Percentiles rank a stretch among this genome's conserved stretches.
phyloP scores from a whole-genome alignment of 2,888 invertebrate genomes.

The Oxytorus armatus region DNA sequence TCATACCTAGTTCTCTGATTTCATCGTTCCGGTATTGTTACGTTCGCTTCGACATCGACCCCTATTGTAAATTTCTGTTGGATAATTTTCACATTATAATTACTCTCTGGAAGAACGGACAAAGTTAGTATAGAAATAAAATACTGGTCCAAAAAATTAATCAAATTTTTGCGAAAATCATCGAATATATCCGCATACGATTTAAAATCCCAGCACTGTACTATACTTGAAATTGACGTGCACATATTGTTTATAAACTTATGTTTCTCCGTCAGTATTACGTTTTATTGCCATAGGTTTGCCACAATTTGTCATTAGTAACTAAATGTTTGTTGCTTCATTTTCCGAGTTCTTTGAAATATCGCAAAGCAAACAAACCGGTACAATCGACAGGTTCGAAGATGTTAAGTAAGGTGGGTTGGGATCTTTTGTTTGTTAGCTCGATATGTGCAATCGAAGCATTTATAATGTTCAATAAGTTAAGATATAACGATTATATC shows the following conservation, averaged over 20 bases:
- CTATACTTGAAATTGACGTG: too few relatives aligned
- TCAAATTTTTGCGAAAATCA: too few relatives aligned
- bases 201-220: too few relatives aligned
- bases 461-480: not conserved
- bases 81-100: not conserved
- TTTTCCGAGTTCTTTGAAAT: too few relatives aligned
- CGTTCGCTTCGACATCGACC: constrained; percentile 1
- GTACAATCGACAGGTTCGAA: not conserved
- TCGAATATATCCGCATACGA: too few relatives aligned
- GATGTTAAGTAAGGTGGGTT: not conserved
- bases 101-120: not conserved
- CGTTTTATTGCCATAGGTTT: too few relatives aligned
- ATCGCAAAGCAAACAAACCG: not conserved
- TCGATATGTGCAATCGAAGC: not conserved
- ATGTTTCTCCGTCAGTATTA: too few relatives aligned
- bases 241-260: too few relatives aligned
- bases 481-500: not conserved
- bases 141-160: too few relatives aligned
- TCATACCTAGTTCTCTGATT: constrained; percentile 42
- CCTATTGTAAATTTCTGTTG: constrained; percentile 2
- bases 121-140: too few relatives aligned
- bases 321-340: too few relatives aligned
- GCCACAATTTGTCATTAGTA: too few relatives aligned
- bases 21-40: constrained; percentile 51
- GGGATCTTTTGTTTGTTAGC: not conserved